phyloP scores from a whole-genome alignment of 2,888 invertebrate species.

The Idaea straminata region DNA sequence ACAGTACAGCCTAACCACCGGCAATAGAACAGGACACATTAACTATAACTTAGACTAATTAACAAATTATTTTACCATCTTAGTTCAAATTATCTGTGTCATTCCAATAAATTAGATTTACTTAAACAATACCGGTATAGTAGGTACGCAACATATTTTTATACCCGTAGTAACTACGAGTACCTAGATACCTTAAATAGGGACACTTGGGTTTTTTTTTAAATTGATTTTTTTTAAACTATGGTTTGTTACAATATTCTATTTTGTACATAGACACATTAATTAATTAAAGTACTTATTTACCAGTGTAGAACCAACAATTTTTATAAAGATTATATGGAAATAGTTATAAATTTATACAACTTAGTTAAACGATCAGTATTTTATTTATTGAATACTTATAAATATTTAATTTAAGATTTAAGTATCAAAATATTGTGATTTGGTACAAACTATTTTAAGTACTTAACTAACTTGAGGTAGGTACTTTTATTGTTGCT shows the following conservation, averaged over 20 bases:
- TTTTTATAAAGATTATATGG: not conserved
- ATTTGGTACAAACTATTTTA: constrained; percentile 49
- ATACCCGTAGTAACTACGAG: too few relatives aligned
- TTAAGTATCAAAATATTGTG: constrained; percentile 37
- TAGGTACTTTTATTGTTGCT: constrained; percentile 33
- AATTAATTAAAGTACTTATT: not conserved
- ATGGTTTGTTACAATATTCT: not conserved
- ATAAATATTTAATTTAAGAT: constrained; percentile 23
- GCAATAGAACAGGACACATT: constrained; percentile 14
- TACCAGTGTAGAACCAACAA: constrained; percentile 1
- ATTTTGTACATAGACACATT: not conserved
- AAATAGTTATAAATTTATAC: not conserved
- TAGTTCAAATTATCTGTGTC: not conserved
- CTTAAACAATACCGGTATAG: too few relatives aligned
- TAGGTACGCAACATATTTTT: too few relatives aligned
- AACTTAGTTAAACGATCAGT: constrained; percentile 40
- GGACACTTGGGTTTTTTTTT: too few relatives aligned
- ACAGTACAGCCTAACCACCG: constrained; percentile 68
- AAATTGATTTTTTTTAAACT: too few relatives aligned
- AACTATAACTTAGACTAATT: not conserved
- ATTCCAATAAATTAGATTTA: not conserved
- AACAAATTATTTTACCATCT: not conserved
- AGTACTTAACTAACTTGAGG: constrained; percentile 19
- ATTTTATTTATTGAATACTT: constrained; percentile 49
- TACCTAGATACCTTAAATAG: too few relatives aligned